Conservation (phyloP, 2,113 vertebrate genomes). For the Colossoma macropomum region DNA sequence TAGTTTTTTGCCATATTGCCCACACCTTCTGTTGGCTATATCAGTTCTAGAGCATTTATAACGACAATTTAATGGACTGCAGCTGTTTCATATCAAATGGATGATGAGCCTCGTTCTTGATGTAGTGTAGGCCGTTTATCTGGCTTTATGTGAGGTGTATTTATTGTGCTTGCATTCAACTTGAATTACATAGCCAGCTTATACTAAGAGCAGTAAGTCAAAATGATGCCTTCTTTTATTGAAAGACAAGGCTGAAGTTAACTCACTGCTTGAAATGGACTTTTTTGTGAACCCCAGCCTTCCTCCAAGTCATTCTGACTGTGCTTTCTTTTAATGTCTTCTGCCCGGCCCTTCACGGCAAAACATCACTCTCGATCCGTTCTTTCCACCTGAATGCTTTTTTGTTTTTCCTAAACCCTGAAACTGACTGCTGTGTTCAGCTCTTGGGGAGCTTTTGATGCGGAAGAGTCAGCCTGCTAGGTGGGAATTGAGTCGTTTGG, state of each 20-base stretch:
- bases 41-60: no score
- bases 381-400: conserved; percentile 8
- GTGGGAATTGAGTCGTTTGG: conserved; percentile 22
- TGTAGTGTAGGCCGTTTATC: no score
- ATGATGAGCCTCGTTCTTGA: no score
- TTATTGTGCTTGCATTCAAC: no score
- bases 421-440: conserved; percentile 1
- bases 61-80: no score
- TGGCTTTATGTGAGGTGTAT: no score
- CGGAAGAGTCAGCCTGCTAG: conserved; percentile 4
- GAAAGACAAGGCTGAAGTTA: background rate
- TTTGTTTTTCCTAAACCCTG: background rate
- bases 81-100: no score
- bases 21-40: no score
- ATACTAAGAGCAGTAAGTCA: no score
- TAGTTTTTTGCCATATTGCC: no score
- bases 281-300: background rate
- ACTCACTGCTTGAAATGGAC: background rate
- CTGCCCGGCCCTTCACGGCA: background rate
- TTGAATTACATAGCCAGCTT: no score
- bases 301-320: background rate
- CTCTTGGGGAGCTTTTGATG: conserved; percentile 30
- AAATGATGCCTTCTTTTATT: no score
- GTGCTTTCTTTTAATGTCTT: background rate
- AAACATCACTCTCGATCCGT: conserved; percentile 22